Percentiles rank a stretch among this genome's conserved stretches.
Evolutionary conservation across 2,888 invertebrate genomes (phyloP).

Genomic region (Macroteleia sp.): DNA sequence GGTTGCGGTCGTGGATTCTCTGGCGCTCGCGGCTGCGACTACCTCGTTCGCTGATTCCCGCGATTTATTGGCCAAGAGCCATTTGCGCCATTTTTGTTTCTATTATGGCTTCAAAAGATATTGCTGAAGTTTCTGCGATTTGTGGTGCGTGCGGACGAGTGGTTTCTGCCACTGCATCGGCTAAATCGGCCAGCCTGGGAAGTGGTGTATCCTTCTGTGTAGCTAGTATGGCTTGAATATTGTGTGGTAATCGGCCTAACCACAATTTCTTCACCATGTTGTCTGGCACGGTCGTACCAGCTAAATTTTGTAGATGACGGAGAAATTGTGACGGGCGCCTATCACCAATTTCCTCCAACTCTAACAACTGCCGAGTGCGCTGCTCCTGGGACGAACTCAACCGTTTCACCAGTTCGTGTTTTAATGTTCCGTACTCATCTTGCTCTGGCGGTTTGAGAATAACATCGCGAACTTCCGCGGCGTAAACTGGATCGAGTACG

Average conservation of each 20-base stretch:
- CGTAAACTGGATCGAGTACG: constrained; percentile 61
- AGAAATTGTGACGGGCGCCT: constrained; percentile 70
- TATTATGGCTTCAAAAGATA: too few relatives aligned
- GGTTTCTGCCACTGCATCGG: too few relatives aligned
- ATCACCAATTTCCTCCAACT: constrained; percentile 5
- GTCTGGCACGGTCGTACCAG: constrained; percentile 58
- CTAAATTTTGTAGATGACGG: constrained; percentile 63
- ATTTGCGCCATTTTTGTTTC: too few relatives aligned
- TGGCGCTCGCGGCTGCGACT: too few relatives aligned
- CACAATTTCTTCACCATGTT: constrained; percentile 4
- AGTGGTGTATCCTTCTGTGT: background rate
- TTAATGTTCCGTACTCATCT: constrained; percentile 46
- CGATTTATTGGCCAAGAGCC: too few relatives aligned
- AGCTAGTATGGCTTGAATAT: background rate
- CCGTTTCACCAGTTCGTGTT: constrained; percentile 70
- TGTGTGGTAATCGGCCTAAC: background rate
- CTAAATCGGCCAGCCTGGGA: too few relatives aligned
- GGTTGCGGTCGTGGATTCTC: too few relatives aligned
- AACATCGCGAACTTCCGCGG: constrained; percentile 68
- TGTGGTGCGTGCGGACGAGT: too few relatives aligned
- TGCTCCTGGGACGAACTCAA: constrained; percentile 53
- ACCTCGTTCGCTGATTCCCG: too few relatives aligned
- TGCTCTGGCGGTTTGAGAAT: constrained; percentile 67
- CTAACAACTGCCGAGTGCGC: background rate
- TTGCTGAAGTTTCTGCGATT: too few relatives aligned